Conservation (phyloP, 2,888 invertebrate genomes). For the Nomada hirtipes region DNA sequence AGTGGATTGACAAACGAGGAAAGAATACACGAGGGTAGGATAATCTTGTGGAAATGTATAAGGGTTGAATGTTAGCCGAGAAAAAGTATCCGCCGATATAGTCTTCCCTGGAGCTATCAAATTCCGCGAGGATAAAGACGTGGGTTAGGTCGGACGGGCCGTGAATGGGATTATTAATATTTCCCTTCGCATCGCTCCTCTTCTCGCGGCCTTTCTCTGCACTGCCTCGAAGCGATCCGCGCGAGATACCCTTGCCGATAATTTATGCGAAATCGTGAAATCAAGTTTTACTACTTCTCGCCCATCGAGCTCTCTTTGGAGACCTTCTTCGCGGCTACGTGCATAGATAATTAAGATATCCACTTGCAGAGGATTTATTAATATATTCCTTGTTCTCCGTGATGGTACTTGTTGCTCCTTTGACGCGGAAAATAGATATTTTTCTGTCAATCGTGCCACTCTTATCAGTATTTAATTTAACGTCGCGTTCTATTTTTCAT, state of each 20-base stretch:
- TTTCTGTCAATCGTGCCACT: constrained; percentile 26
- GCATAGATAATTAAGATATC: constrained; percentile 75
- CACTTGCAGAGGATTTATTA: constrained; percentile 64
- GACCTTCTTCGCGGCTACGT: constrained; percentile 55
- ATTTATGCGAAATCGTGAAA: constrained; percentile 78
- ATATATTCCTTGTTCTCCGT: constrained; percentile 58
- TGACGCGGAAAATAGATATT: constrained; percentile 25
- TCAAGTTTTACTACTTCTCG: constrained; percentile 78
- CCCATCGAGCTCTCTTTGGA: constrained; percentile 62
- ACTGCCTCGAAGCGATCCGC: constrained; percentile 59
- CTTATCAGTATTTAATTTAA: too few relatives aligned
- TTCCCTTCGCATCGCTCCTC: constrained; percentile 58
- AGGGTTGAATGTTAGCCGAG: constrained; percentile 39
- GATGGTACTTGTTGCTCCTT: constrained; percentile 13
- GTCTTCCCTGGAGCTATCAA: constrained; percentile 71
- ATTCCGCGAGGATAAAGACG: constrained; percentile 71
- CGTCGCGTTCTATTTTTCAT: too few relatives aligned
- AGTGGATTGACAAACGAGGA: background rate
- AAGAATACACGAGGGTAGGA: background rate
- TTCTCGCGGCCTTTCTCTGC: constrained; percentile 57
- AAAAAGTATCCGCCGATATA: constrained; percentile 61
- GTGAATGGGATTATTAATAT: constrained; percentile 77
- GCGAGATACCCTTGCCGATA: constrained; percentile 68
- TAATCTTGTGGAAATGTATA: constrained; percentile 18
- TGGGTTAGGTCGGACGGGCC: constrained; percentile 70